These are phyloP conservation scores for Dynastes tityus DNA, from an alignment of 2,888 invertebrate genomes.

Conservation along the genomic window DNA sequence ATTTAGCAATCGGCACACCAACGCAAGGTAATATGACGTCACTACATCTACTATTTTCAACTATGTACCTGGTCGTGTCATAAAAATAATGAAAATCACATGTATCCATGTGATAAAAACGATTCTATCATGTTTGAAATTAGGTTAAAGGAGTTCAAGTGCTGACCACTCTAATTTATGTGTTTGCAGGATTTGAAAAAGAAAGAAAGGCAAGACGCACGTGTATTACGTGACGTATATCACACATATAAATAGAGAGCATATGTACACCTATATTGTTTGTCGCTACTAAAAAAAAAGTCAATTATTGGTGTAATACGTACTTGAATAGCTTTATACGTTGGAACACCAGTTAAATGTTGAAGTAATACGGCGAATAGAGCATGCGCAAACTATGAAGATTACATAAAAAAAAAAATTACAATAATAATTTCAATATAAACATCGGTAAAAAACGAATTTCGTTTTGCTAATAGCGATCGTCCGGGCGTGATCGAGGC, in stretches of 20 bases:
- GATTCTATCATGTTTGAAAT: background rate
- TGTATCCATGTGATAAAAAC: conserved; percentile 2
- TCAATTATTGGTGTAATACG: conserved; percentile 1
- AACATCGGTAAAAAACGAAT: no score
- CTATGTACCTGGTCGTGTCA: conserved; percentile 20
- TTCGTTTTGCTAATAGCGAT: background rate
- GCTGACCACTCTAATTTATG: background rate
- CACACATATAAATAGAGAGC: conserved; percentile 10
- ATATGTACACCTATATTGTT: conserved; percentile 15
- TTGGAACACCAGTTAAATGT: background rate
- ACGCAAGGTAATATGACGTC: conserved; percentile 54
- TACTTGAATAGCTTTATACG: conserved; percentile 1
- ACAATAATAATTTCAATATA: no score
- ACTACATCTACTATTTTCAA: conserved; percentile 49
- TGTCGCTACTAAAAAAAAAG: background rate
- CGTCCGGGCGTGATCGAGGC: no score
- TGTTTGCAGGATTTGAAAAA: no score
- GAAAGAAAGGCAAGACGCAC: no score
- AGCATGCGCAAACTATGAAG: background rate
- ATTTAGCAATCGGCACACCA: conserved; percentile 56
- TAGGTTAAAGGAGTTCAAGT: conserved; percentile 29
- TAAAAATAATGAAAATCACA: conserved; percentile 10
- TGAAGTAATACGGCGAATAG: background rate
- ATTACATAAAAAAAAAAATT: background rate
- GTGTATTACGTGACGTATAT: conserved; percentile 5